Evolutionary conservation across 2,888 invertebrate genomes (phyloP).

Genomic region (Oxystoma pomonae): DNA sequence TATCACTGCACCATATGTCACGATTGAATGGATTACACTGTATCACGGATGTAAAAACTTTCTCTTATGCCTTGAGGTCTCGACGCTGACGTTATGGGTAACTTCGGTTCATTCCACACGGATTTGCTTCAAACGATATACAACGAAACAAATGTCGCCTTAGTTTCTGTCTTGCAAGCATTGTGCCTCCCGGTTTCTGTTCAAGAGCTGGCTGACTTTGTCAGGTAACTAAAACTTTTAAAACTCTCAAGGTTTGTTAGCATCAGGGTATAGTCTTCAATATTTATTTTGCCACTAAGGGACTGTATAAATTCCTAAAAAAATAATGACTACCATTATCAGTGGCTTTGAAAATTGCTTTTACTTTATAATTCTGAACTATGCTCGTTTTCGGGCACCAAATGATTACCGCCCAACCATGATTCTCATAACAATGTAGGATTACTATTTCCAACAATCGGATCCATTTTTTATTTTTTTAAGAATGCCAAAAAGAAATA

Average conservation of each 20-base stretch:
- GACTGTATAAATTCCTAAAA: too few relatives aligned
- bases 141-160: slow-evolving; percentile 35
- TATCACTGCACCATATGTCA: too few relatives aligned
- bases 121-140: slow-evolving; percentile 67
- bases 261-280: too few relatives aligned
- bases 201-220: slow-evolving; percentile 76
- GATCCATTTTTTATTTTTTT: slow-evolving; percentile 97
- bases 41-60: too few relatives aligned
- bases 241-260: too few relatives aligned
- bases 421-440: slow-evolving; percentile 94
- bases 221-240: slow-evolving; percentile 31
- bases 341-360: too few relatives aligned
- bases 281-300: too few relatives aligned
- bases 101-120: slow-evolving; percentile 90
- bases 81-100: slow-evolving; percentile 91
- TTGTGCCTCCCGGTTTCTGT: slow-evolving; percentile 96
- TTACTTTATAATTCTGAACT: slow-evolving; percentile 87
- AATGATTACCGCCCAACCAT: slow-evolving; percentile 81
- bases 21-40: too few relatives aligned
- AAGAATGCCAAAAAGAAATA: too few relatives aligned
- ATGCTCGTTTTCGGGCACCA: slow-evolving; percentile 87
- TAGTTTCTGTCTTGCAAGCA: slow-evolving; percentile 64
- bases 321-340: too few relatives aligned
- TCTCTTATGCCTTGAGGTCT: too few relatives aligned
- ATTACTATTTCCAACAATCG: slow-evolving; percentile 90